Conservation (phyloP, 2,113 vertebrate species). For the Triplophysa siluroides region DNA sequence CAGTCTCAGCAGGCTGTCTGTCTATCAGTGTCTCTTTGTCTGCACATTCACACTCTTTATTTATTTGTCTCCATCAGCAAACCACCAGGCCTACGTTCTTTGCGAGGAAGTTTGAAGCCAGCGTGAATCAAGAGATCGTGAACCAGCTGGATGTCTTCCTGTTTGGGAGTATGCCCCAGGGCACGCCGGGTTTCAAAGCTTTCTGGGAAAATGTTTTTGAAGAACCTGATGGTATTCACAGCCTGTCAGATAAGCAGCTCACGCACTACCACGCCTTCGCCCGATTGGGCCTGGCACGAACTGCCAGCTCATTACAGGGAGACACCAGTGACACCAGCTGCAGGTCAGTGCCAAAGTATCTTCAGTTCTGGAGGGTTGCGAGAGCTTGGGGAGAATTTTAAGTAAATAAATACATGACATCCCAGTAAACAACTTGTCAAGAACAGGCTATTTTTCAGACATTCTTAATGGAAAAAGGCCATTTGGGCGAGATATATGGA, state of each 20-base stretch:
- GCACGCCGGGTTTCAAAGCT: constrained; percentile 81
- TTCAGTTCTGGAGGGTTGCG: background rate
- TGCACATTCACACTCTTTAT: background rate
- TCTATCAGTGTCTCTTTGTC: constrained; percentile 8
- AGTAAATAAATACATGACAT: too few relatives aligned
- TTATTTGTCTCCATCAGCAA: constrained; percentile 81
- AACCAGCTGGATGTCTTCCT: constrained; percentile 92
- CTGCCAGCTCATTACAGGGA: constrained; percentile 77
- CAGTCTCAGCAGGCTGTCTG: constrained; percentile 4
- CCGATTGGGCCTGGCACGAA: constrained; percentile 83
- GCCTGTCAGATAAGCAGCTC: constrained; percentile 83
- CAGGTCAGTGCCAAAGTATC: constrained; percentile 75
- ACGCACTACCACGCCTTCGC: constrained; percentile 90
- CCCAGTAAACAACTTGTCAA: too few relatives aligned
- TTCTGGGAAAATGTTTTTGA: constrained; percentile 96
- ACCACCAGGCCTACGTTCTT: constrained; percentile 96
- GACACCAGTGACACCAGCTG: constrained; percentile 85
- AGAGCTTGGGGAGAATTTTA: too few relatives aligned
- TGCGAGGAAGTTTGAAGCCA: constrained; percentile 95
- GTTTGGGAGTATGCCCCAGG: constrained; percentile 84
- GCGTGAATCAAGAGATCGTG: constrained; percentile 96
- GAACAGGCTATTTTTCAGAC: too few relatives aligned
- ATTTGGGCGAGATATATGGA: too few relatives aligned
- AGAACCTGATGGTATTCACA: constrained; percentile 84
- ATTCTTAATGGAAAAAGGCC: too few relatives aligned